Evolutionary conservation across 2,797 vertebrate genomes (phyloP).

Genomic region (Darevskia nairensis): DNA sequence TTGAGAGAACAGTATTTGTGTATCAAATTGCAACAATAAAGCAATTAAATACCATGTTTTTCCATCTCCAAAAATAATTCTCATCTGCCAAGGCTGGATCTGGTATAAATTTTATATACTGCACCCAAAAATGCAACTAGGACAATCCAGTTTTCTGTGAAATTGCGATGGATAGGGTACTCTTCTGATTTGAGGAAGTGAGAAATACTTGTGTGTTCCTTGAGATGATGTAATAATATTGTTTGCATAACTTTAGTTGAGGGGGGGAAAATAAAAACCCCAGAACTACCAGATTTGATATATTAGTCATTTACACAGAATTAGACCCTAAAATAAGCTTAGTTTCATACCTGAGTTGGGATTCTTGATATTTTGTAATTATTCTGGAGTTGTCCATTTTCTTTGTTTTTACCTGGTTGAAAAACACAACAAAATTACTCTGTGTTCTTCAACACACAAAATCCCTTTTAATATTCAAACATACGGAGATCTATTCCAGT

Average conservation of each 20-base stretch:
- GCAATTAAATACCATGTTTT: background rate
- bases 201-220: background rate
- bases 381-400: conserved; percentile 81
- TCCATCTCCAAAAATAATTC: background rate
- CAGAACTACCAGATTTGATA: background rate
- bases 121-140: background rate
- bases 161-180: background rate
- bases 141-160: background rate
- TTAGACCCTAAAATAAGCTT: background rate
- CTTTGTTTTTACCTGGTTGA: conserved; percentile 77
- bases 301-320: background rate
- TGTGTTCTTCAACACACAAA: conserved; percentile 20
- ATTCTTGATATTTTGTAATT: conserved; percentile 77
- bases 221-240: background rate
- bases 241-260: background rate
- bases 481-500: background rate
- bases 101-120: background rate
- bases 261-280: fast-evolving
- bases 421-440: conserved; percentile 22
- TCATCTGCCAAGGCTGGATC: background rate
- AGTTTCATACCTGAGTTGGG: conserved; percentile 78
- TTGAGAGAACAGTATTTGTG: background rate
- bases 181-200: background rate
- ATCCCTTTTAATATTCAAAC: background rate
- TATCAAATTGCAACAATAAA: background rate